phyloP scores from a whole-genome alignment of 1,140 invertebrate species.

The Pteromalus puparum region DNA sequence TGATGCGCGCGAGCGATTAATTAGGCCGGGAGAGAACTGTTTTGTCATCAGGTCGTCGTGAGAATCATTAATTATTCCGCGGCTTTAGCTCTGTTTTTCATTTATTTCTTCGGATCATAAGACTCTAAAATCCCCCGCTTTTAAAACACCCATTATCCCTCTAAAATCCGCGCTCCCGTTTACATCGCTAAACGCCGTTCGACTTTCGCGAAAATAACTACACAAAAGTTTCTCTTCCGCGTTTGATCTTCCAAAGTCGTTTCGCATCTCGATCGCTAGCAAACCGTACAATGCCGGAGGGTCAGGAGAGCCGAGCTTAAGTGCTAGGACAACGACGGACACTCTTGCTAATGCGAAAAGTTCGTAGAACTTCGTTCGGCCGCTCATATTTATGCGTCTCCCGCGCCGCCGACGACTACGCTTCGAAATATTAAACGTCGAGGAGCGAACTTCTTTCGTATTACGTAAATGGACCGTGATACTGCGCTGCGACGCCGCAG shows the following conservation, averaged over 20 bases:
- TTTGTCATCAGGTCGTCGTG: too few relatives aligned
- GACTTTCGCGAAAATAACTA: slow-evolving; percentile 29
- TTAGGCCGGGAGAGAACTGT: too few relatives aligned
- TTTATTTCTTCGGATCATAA: not conserved
- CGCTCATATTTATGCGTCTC: slow-evolving; percentile 28
- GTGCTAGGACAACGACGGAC: not conserved
- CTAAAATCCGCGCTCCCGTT: not conserved
- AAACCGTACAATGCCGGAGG: not conserved
- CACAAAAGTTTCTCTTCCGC: not conserved
- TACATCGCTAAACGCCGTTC: slow-evolving; percentile 4
- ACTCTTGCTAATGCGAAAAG: slow-evolving; percentile 59
- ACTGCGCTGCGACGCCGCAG: not conserved
- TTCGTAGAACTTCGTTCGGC: slow-evolving; percentile 11
- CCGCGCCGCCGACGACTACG: not conserved
- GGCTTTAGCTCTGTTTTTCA: too few relatives aligned
- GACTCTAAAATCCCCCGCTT: too few relatives aligned
- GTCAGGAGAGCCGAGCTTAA: too few relatives aligned
- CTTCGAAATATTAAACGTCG: slow-evolving; percentile 36
- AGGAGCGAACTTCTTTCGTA: not conserved
- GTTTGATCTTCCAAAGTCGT: not conserved
- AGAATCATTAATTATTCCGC: too few relatives aligned
- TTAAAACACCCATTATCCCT: slow-evolving; percentile 6
- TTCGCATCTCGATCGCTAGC: not conserved
- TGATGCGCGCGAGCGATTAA: too few relatives aligned
- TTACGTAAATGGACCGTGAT: slow-evolving; percentile 11